Percentiles rank a stretch among this genome's conserved stretches.
Conservation (phyloP, 2,113 vertebrate species). For the Mastomys coucha region DNA sequence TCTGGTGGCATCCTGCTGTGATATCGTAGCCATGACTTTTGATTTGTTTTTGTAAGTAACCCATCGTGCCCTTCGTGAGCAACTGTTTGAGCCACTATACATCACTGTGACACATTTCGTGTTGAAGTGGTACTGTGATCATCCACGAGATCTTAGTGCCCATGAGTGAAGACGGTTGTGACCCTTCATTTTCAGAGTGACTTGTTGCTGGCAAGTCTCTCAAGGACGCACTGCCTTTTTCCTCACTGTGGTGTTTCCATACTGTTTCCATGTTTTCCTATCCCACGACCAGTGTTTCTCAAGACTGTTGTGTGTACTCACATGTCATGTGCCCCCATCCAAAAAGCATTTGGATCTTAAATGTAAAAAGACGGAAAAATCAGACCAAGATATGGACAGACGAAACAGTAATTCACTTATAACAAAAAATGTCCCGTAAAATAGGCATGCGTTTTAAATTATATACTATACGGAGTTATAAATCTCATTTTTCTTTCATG, state of each 20-base stretch:
- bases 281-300: background rate
- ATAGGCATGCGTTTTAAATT: conserved; percentile 23
- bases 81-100: background rate
- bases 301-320: background rate
- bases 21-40: conserved; percentile 13
- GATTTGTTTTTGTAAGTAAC: conserved; percentile 31
- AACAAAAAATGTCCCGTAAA: background rate
- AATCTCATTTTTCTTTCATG: conserved; percentile 58
- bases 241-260: background rate
- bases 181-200: background rate
- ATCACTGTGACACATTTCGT: background rate
- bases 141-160: background rate
- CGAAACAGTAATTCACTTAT: conserved; percentile 49
- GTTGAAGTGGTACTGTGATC: background rate
- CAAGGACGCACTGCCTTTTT: background rate
- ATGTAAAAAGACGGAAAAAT: background rate
- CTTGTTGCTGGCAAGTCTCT: conserved; percentile 4
- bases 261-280: conserved; percentile 29
- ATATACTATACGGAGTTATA: background rate
- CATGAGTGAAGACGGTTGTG: background rate
- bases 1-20: conserved; percentile 33
- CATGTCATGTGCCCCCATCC: background rate
- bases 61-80: background rate
- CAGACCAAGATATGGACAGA: background rate
- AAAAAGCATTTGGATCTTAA: conserved; percentile 55